Conservation (phyloP, 2,113 vertebrate genomes). For the Gnathonemus echidnorhynchus region DNA sequence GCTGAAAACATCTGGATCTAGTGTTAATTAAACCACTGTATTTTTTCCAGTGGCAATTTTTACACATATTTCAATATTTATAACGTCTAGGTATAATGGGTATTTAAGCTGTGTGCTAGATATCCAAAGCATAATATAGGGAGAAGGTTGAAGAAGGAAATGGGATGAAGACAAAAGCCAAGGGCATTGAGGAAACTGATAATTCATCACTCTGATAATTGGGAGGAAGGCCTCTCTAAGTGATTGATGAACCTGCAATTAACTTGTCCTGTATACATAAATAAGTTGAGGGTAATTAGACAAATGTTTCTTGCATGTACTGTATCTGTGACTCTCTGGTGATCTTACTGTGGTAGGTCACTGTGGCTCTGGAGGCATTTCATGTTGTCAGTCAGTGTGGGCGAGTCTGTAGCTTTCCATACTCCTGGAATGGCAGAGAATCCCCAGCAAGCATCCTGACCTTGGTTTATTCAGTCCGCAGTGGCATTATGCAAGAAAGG, state of each 20-base stretch:
- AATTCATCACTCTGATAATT: slow-evolving; percentile 52
- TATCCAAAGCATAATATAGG: not conserved
- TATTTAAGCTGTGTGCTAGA: not conserved
- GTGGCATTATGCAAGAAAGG: not conserved
- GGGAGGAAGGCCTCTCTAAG: slow-evolving; percentile 22
- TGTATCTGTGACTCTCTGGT: not conserved
- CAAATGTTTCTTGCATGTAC: not conserved
- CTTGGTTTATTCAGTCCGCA: not conserved
- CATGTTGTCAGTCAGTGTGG: not conserved
- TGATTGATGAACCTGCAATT: slow-evolving; percentile 47
- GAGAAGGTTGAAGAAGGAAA: not conserved
- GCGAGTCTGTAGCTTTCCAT: not conserved
- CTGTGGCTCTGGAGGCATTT: not conserved
- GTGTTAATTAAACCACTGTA: not conserved
- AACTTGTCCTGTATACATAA: slow-evolving; percentile 42
- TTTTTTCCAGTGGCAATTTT: not conserved
- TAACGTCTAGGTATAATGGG: not conserved
- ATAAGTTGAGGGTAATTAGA: slow-evolving; percentile 28
- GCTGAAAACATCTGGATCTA: not conserved
- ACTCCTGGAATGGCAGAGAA: not conserved
- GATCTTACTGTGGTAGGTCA: not conserved
- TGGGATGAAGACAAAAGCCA: slow-evolving; percentile 22
- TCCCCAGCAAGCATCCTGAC: not conserved
- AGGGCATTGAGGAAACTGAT: slow-evolving; percentile 38
- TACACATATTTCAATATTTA: not conserved